Conservation (phyloP, 1,140 invertebrate genomes). For the Holcopasites calliopsidis region DNA sequence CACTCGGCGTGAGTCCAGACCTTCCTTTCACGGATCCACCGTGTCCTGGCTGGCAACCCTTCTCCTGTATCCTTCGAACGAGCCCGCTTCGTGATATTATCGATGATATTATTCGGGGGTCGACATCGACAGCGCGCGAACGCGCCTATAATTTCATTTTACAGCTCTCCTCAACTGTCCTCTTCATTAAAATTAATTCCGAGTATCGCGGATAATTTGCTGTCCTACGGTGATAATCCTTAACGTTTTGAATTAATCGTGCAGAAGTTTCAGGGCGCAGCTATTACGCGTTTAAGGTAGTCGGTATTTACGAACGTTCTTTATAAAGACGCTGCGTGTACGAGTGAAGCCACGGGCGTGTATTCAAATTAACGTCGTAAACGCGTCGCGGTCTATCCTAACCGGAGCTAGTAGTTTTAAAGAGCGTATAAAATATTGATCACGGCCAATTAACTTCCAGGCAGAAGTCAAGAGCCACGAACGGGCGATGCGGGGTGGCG, state of each 20-base stretch:
- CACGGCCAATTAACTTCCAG: constrained; percentile 42
- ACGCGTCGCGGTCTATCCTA: background rate
- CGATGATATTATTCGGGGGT: background rate
- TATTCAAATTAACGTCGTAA: constrained; percentile 24
- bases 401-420: constrained; percentile 6
- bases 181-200: too few species aligned
- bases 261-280: background rate
- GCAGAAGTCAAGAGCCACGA: constrained; percentile 22
- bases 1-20: constrained; percentile 61
- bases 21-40: constrained; percentile 40
- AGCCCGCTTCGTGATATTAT: background rate
- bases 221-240: too few species aligned
- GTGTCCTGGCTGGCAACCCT: constrained; percentile 21
- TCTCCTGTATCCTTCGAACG: constrained; percentile 6
- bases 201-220: too few species aligned
- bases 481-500: background rate
- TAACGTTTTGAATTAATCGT: too few species aligned
- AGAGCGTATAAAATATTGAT: constrained; percentile 45
- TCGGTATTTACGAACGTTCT: background rate
- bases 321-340: background rate
- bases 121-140: too few species aligned
- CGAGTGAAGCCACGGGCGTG: background rate
- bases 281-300: background rate
- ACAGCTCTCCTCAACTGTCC: too few species aligned
- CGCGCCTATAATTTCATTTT: too few species aligned